These are phyloP conservation scores for Momotus momota DNA, from an alignment of 2,797 vertebrate species.

Conservation along the genomic window DNA sequence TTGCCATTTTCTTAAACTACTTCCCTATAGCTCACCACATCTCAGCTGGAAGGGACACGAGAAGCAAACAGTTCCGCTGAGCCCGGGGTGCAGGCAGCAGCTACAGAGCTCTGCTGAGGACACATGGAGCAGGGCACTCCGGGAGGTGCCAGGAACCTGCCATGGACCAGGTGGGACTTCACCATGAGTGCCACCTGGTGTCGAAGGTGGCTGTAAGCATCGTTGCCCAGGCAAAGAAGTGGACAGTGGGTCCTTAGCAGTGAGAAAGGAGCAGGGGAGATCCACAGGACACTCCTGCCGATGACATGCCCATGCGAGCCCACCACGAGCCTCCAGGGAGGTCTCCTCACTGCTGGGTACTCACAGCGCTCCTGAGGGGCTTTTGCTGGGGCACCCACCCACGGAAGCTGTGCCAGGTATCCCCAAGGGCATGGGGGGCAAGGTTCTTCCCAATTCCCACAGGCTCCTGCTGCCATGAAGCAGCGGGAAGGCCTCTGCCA, in stretches of 20 bases:
- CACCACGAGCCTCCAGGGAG: rapidly evolving
- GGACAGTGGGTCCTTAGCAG: rapidly evolving
- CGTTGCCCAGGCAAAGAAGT: rapidly evolving
- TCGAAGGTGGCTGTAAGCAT: rapidly evolving
- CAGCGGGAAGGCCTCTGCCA: background rate
- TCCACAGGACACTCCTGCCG: rapidly evolving
- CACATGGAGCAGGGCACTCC: rapidly evolving
- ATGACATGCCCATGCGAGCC: rapidly evolving
- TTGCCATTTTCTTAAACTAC: rapidly evolving
- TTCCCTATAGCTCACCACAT: background rate
- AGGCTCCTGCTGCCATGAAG: rapidly evolving
- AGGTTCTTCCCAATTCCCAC: rapidly evolving
- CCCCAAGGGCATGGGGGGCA: rapidly evolving
- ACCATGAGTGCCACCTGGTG: rapidly evolving
- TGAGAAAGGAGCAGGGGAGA: rapidly evolving
- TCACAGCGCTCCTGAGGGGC: rapidly evolving
- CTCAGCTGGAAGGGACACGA: background rate
- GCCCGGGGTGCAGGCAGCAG: rapidly evolving
- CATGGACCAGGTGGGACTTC: rapidly evolving
- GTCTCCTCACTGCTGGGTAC: rapidly evolving
- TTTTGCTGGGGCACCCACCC: background rate
- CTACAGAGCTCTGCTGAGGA: rapidly evolving
- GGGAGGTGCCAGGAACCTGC: rapidly evolving
- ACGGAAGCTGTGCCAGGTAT: rapidly evolving
- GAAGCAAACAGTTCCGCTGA: rapidly evolving